Evolutionary conservation across 2,797 vertebrate genomes (phyloP).

Genomic region (Protosalanx chinensis): DNA sequence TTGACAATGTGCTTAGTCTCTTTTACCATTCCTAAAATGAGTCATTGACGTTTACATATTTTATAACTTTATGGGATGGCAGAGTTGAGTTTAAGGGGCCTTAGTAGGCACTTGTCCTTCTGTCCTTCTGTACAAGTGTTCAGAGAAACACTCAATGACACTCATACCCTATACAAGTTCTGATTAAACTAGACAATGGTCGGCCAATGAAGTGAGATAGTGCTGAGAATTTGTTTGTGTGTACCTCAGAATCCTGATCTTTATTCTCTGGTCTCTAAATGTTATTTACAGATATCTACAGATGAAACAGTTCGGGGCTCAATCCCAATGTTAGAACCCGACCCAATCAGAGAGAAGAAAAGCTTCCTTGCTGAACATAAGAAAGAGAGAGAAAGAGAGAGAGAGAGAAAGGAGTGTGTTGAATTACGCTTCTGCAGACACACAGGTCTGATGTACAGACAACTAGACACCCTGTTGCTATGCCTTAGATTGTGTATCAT

Average conservation of each 20-base stretch:
- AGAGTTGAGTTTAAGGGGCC: conserved; percentile 10
- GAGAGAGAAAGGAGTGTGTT: no score
- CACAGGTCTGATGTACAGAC: not conserved
- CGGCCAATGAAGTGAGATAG: conserved; percentile 20
- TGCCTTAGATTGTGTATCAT: not conserved
- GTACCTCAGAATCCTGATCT: conserved; percentile 26
- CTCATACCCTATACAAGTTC: conserved; percentile 3
- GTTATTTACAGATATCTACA: conserved; percentile 68
- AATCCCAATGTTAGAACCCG: no score
- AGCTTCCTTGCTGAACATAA: no score
- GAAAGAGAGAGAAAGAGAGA: no score
- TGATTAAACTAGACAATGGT: conserved; percentile 20
- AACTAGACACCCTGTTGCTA: not conserved
- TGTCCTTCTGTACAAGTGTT: conserved; percentile 1
- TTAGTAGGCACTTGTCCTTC: not conserved
- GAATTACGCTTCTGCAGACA: conserved; percentile 26
- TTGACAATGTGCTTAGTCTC: conserved; percentile 11
- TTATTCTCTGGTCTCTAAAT: conserved; percentile 30
- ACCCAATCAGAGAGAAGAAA: conserved; percentile 19
- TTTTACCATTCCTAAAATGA: conserved; percentile 8
- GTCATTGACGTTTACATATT: not conserved
- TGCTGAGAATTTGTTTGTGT: conserved; percentile 7
- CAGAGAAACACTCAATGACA: conserved; percentile 15
- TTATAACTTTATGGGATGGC: no score
- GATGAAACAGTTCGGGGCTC: conserved; percentile 5